Percentiles rank a stretch among this genome's conserved stretches.
These are phyloP conservation scores for Neoseiulus cucumeris DNA, from an alignment of 1,140 invertebrate species.

Conservation along the genomic window DNA sequence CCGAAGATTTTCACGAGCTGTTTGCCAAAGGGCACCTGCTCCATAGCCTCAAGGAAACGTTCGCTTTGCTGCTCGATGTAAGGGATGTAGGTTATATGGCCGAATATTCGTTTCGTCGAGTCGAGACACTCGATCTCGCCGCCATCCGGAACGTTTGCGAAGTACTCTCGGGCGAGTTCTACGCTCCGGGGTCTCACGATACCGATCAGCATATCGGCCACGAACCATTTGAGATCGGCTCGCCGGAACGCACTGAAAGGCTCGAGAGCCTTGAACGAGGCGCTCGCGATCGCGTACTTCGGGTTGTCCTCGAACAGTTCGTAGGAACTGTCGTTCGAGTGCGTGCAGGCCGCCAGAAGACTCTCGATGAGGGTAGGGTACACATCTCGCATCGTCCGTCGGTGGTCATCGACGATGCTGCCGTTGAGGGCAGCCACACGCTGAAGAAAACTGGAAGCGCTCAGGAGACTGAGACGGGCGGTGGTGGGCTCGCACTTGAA, in stretches of 20 bases:
- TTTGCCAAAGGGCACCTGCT: neutral
- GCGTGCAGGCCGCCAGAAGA: neutral
- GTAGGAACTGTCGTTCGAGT: neutral
- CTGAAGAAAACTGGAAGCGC: neutral
- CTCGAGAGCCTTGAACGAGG: neutral
- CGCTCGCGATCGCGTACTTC: neutral
- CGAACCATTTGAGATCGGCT: neutral
- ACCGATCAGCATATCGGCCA: neutral
- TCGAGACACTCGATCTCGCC: constrained; percentile 5
- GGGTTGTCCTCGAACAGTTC: constrained; percentile 2
- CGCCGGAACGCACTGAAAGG: neutral
- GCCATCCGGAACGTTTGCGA: neutral
- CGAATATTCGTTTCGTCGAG: constrained; percentile 5
- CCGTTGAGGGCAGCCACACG: neutral
- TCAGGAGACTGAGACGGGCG: neutral
- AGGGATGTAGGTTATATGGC: neutral
- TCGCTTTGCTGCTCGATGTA: neutral
- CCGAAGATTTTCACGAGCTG: constrained; percentile 1
- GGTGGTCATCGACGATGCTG: neutral
- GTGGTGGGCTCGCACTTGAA: neutral
- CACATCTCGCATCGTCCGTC: neutral
- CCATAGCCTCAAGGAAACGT: neutral
- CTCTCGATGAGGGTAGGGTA: neutral
- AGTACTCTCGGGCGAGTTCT: neutral
- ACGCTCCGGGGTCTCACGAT: neutral